Evolutionary conservation across 2,797 vertebrate genomes (phyloP).

Genomic region (Pangasius macronema): DNA sequence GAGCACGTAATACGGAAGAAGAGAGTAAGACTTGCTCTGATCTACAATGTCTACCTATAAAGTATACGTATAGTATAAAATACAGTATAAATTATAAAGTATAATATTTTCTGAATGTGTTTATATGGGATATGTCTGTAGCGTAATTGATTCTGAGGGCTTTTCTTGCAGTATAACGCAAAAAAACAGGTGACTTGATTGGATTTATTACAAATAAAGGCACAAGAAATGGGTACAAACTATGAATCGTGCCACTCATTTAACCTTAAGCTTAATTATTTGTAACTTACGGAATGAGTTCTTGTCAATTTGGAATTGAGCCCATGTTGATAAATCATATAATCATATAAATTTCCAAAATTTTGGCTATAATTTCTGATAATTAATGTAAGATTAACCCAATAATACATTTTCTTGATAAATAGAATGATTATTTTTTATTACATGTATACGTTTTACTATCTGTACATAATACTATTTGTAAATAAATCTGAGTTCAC

Average conservation of each 20-base stretch:
- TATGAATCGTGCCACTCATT: background rate
- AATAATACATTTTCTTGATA: background rate
- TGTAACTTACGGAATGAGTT: background rate
- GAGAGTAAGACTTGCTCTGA: background rate
- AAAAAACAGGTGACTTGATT: background rate
- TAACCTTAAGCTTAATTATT: background rate
- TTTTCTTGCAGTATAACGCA: background rate
- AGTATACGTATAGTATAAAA: no score
- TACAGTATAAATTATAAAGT: background rate
- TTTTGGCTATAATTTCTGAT: background rate
- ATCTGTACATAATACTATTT: background rate
- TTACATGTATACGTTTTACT: background rate
- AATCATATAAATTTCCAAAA: background rate
- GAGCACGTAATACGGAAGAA: background rate
- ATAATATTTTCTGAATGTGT: background rate
- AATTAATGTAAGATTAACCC: background rate
- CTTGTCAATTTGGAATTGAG: background rate
- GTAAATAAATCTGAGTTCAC: background rate
- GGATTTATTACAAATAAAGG: background rate
- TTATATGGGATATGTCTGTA: background rate
- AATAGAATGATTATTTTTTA: background rate
- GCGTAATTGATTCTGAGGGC: background rate
- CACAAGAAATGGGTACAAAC: background rate
- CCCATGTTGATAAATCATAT: background rate
- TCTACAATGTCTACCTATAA: no score